Evolutionary conservation across 1,140 invertebrate species (phyloP).

Genomic region (Dendroctonus ponderosae): DNA sequence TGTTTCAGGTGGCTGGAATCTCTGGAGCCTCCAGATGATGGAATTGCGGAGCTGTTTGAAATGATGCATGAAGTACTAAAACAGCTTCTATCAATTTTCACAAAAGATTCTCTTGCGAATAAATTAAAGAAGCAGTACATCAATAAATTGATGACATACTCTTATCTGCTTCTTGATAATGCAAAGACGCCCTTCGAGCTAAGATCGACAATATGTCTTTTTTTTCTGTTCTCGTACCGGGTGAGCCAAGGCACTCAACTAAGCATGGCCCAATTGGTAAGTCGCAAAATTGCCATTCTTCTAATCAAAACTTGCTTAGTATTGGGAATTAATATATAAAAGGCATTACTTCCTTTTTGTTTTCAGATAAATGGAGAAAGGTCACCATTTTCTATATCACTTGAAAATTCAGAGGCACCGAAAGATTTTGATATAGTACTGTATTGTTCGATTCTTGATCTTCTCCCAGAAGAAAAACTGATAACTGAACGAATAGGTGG

Average conservation of each 20-base stretch:
- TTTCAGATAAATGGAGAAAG: slow-evolving; percentile 33
- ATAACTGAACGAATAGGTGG: slow-evolving; percentile 27
- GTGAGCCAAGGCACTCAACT: slow-evolving; percentile 19
- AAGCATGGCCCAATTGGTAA: slow-evolving; percentile 27
- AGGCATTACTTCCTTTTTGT: not conserved
- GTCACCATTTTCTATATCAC: slow-evolving; percentile 23
- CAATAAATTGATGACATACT: slow-evolving; percentile 26
- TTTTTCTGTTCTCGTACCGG: slow-evolving; percentile 33
- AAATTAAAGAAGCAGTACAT: slow-evolving; percentile 27
- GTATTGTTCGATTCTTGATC: slow-evolving; percentile 34
- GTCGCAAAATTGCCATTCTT: too few species aligned
- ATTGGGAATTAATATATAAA: not conserved
- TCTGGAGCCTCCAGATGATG: not conserved
- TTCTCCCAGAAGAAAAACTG: slow-evolving; percentile 30
- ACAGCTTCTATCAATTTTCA: slow-evolving; percentile 35
- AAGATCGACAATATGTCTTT: slow-evolving; percentile 34
- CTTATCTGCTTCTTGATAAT: slow-evolving; percentile 29
- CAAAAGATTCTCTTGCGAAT: slow-evolving; percentile 22
- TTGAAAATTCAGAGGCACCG: not conserved
- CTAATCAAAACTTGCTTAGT: too few species aligned
- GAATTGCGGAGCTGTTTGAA: slow-evolving; percentile 26
- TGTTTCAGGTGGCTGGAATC: not conserved
- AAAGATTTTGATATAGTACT: slow-evolving; percentile 29
- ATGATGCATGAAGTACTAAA: slow-evolving; percentile 35
- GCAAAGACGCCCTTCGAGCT: slow-evolving; percentile 35